A percentile compares a stretch with the other conserved stretches of the same genome.
These are phyloP conservation scores for Nesidiocoris tenuis DNA, from an alignment of 2,888 invertebrate genomes.

Conservation along the genomic window DNA sequence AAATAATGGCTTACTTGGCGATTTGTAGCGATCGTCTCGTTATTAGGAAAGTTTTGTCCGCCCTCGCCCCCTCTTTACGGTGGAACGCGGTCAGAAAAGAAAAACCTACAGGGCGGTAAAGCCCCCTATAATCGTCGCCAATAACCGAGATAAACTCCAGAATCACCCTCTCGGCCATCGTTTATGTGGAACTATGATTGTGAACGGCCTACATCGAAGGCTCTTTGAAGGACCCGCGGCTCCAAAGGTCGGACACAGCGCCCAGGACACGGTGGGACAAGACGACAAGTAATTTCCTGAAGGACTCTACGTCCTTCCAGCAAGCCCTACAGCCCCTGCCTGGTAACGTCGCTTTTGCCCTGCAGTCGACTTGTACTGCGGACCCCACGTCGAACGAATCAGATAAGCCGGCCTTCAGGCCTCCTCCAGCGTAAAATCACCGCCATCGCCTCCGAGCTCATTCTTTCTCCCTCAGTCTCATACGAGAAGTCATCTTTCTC, in stretches of 20 bases:
- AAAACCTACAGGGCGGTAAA: not conserved
- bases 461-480: not conserved
- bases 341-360: not conserved
- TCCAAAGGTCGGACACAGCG: not conserved
- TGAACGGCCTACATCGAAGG: conserved; percentile 6
- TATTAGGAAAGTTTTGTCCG: conserved; percentile 25
- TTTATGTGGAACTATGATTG: conserved; percentile 31
- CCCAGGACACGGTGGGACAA: conserved; percentile 7
- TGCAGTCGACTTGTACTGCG: not conserved
- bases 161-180: conserved; percentile 23
- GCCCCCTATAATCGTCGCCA: conserved; percentile 25
- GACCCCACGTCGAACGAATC: not conserved
- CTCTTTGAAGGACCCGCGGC: not conserved
- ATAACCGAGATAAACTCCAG: conserved; percentile 33
- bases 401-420: conserved; percentile 9
- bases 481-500: not conserved
- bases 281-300: conserved; percentile 32
- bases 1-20: conserved; percentile 21
- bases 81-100: not conserved
- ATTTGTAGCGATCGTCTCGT: conserved; percentile 23
- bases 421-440: not conserved
- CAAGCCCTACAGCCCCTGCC: not conserved
- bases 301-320: conserved; percentile 14
- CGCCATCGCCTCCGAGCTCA: not conserved
- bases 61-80: not conserved